Evolutionary conservation across 2,113 vertebrate genomes (phyloP), one percentile per base, ranked within the genome.

Genomic region (Muntiacus reevesi): DNA sequence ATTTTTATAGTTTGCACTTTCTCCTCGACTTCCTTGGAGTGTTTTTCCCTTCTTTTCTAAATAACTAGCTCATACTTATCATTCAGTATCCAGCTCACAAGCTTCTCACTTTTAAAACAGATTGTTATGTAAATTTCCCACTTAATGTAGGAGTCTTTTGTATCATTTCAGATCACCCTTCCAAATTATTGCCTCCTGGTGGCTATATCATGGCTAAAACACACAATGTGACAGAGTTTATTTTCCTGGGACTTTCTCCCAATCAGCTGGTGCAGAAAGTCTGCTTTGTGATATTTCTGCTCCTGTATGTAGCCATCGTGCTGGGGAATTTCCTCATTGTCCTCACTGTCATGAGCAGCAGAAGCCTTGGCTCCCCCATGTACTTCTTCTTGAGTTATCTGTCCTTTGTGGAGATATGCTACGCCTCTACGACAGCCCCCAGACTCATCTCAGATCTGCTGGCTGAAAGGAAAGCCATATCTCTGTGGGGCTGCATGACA

Each of bases 161-260:
- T 89, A 12, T 94, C 47, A 78, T 97, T 98, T 93, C 47, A 95
- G 92, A 30, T 67, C n/a, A 54, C 23, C 4, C 30, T 67, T 11
- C 16, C 23, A 54, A 28, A 79, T 27, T 50, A 16, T 3, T 47
- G 15, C 33, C 23, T 83, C 27, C 13, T 67, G 16, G 21, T 23
- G 25, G 40, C 1, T 6, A n/a, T 50, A 0, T 30, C 86, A 96
- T 96, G 97, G 87, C 62, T 59, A 8, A 16, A 5, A 27, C 1
- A 8, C 16, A 60, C 33, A 97, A 97, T 1, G 83, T 95, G 59
- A 97, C 89, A 27, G 97, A 96, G 47, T 88, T 98, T 52, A 88
- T 97, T 81, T 93, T 98, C 47, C 78, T 96, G 57, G 97, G 97
- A 50, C 83, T 97, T 45, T 98, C 84, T 54, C 3, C 90, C 5